Evolutionary conservation across 2,797 vertebrate genomes (phyloP).

Genomic region (Benthosema pterotum): DNA sequence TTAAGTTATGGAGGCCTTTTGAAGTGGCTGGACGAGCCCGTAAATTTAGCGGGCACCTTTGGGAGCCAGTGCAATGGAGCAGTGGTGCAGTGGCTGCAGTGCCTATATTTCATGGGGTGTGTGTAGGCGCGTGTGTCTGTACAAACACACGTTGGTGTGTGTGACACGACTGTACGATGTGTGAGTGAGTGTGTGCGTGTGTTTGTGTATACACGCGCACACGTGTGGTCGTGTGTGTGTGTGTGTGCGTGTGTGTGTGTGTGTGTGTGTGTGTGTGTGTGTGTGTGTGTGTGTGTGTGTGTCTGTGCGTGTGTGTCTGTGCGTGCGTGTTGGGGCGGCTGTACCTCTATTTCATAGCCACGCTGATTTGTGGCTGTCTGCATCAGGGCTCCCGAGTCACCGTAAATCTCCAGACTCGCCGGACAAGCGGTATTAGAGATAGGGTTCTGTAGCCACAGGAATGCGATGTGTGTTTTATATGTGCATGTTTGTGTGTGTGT

Average conservation of each 20-base stretch:
- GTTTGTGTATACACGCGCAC: neutral
- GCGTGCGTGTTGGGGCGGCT: conserved; percentile 26
- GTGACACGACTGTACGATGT: conserved; percentile 47
- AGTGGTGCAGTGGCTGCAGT: conserved; percentile 73
- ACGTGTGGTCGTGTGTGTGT: too few relatives aligned
- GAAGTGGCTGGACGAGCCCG: conserved; percentile 90
- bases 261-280: conserved; percentile 4
- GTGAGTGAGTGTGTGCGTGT: conserved; percentile 33
- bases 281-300: conserved; percentile 4
- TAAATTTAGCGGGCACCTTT: conserved; percentile 96
- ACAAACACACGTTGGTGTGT: conserved; percentile 17
- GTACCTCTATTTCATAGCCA: conserved; percentile 86
- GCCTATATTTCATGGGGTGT: conserved; percentile 68
- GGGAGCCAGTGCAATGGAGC: conserved; percentile 81
- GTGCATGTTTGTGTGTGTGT: conserved; percentile 12
- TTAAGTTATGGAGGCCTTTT: conserved; percentile 92
- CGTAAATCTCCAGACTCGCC: conserved; percentile 85
- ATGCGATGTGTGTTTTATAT: conserved; percentile 30
- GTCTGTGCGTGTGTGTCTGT: conserved; percentile 37
- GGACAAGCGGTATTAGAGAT: conserved; percentile 66
- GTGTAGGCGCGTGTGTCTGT: neutral
- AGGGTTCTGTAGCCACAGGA: conserved; percentile 23
- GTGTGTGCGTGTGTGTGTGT: neutral
- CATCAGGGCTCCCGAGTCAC: conserved; percentile 85
- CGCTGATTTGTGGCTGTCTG: conserved; percentile 89